Conservation (phyloP, 2,797 vertebrate genomes). For the Ceyx erithaca region DNA sequence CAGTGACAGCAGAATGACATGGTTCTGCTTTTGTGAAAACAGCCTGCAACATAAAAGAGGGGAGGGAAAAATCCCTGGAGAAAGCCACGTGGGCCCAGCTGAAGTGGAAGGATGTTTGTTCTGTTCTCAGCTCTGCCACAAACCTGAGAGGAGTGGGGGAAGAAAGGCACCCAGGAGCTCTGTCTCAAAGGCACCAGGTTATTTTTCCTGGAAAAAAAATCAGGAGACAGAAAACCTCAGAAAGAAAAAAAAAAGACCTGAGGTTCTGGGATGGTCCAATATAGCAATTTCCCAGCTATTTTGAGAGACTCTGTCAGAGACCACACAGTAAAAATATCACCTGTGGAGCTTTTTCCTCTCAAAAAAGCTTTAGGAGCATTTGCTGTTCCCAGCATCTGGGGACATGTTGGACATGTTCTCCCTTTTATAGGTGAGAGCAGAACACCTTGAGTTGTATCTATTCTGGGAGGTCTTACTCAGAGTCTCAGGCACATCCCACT, state of each 20-base stretch:
- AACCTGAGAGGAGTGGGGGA: not conserved
- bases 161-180: not conserved
- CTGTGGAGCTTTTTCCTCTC: not conserved
- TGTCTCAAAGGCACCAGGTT: not conserved
- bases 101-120: not conserved
- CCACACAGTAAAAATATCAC: not conserved
- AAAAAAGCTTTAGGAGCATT: not conserved
- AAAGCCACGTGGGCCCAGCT: not conserved
- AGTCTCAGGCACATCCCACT: not conserved
- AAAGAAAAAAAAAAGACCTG: too few relatives aligned
- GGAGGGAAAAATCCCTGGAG: not conserved
- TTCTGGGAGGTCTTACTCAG: not conserved
- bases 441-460: not conserved
- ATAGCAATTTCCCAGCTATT: not conserved
- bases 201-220: not conserved
- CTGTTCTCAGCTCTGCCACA: not conserved
- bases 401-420: not conserved
- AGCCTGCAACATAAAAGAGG: not conserved
- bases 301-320: not conserved
- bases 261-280: not conserved
- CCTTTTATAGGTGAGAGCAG: not conserved
- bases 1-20: not conserved
- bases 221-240: not conserved
- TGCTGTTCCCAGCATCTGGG: not conserved
- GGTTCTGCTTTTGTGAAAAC: conserved; percentile 16